Percentiles rank a stretch among this genome's conserved stretches.
These are phyloP conservation scores for Lampropteryx suffumata DNA, from an alignment of 2,888 invertebrate genomes.

Conservation along the genomic window DNA sequence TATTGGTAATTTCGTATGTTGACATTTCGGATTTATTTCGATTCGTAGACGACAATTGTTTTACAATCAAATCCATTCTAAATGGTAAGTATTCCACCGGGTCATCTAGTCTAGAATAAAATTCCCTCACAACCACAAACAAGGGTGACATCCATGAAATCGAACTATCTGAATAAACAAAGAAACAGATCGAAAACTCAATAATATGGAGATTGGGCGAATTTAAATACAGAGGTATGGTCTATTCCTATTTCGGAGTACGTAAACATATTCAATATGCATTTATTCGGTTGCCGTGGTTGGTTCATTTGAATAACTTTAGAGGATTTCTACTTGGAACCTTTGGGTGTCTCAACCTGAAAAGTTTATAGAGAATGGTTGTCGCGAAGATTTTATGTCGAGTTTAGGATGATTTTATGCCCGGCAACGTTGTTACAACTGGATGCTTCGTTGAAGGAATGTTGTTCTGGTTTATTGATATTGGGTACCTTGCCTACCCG, in stretches of 20 bases:
- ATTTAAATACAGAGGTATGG: conserved; percentile 74
- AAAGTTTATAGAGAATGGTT: conserved; percentile 12
- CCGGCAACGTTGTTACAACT: conserved; percentile 5
- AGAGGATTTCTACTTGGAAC: conserved; percentile 49
- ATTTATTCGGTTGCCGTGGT: conserved; percentile 72
- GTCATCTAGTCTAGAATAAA: too few relatives aligned
- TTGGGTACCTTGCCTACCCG: neutral
- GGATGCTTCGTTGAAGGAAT: conserved; percentile 5
- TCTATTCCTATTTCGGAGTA: conserved; percentile 67
- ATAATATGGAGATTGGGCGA: conserved; percentile 74
- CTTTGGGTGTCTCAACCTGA: conserved; percentile 34
- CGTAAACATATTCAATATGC: conserved; percentile 80
- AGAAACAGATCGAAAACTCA: conserved; percentile 53
- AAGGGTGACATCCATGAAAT: conserved; percentile 8
- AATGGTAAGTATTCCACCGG: too few relatives aligned
- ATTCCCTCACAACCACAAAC: conserved; percentile 10
- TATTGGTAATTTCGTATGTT: too few relatives aligned
- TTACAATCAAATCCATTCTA: too few relatives aligned
- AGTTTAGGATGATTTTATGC: conserved; percentile 16
- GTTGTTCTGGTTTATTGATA: conserved; percentile 8
- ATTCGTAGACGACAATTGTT: too few relatives aligned
- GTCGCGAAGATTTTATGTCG: conserved; percentile 10
- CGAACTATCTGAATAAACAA: conserved; percentile 32
- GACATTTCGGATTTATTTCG: too few relatives aligned
- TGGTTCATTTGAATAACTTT: conserved; percentile 75